Base-by-base conservation (phyloP, 2,888 invertebrate species). In the Noctua comes region DNA sequence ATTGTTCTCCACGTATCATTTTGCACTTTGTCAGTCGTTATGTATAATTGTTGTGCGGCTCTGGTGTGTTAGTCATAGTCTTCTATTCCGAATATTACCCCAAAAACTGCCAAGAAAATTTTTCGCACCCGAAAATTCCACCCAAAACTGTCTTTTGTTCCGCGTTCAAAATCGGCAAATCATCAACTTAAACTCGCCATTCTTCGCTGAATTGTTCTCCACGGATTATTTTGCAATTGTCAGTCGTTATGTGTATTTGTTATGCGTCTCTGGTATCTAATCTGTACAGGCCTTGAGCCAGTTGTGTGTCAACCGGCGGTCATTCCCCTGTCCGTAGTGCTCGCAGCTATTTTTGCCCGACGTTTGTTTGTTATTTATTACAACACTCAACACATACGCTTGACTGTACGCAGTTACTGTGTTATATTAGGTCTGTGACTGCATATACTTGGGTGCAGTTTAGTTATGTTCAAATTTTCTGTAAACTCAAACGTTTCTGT, bases 241-340 rank as follows among this genome's bases (percentile, higher is more conserved):
- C 91, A 90, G 90, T 92, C 89, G 92, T 92, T 93, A 91, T 90
- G 86, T 91, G 86, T 92, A 89, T 92, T 95, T 94, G 95, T 95
- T 94, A 95, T 95, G 94, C 94, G 91, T 83, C 90, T 91, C 90
- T 92, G 93, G 95, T 96, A 96, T 96, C 96, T 96, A 96, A 96
- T 96, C 96, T 95, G 91, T 89, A 84, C 93, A 92, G 96, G 93
- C 97, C 97, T 96, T 97, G 97, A 95, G 96, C 96, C 92, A 93
- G 94, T 96, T 96, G 94, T 96, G 94, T 96, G 96, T 96, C 96
- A 96, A 95, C 92, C 93, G 92, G 90, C 96, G 97, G 96, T 96
- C 96, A 94, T 95, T 96, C 95, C 92, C 95, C 96, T 92, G 92
- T 91, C 73, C 92, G 93, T 88, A 88, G 93, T 76, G 87, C 90